A percentile compares a stretch with the other conserved stretches of the same genome.
These are phyloP conservation scores for Acleris laterana DNA, from an alignment of 2,888 invertebrate species.

Conservation along the genomic window DNA sequence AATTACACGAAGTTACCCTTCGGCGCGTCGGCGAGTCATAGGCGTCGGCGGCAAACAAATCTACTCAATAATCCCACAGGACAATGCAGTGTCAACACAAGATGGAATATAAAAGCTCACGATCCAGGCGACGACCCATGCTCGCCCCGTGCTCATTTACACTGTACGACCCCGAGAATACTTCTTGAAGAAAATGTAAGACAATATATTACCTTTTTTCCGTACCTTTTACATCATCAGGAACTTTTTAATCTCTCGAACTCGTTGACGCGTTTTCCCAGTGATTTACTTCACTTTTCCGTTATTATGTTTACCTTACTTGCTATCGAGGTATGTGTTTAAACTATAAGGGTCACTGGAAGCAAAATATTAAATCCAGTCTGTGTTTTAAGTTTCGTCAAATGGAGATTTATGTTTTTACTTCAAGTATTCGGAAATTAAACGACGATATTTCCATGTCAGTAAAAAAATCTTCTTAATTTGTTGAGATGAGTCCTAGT, in stretches of 20 bases:
- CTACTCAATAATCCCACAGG: constrained; percentile 72
- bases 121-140: constrained; percentile 49
- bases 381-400: too few species aligned
- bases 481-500: too few species aligned
- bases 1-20: constrained; percentile 62
- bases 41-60: constrained; percentile 75
- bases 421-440: too few species aligned
- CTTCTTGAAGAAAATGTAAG: not conserved
- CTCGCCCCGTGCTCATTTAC: constrained; percentile 45
- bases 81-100: constrained; percentile 78
- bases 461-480: too few species aligned
- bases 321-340: not conserved
- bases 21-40: constrained; percentile 49
- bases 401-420: too few species aligned
- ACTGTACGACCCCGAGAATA: constrained; percentile 48
- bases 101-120: constrained; percentile 76
- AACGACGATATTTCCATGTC: too few species aligned
- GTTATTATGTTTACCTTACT: not conserved
- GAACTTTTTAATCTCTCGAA: constrained; percentile 35
- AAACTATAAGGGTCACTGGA: too few species aligned
- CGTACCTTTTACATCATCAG: constrained; percentile 19
- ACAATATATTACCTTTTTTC: constrained; percentile 2
- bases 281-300: constrained; percentile 5
- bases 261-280: constrained; percentile 19
- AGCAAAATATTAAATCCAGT: too few species aligned